Evolutionary conservation across 2,113 vertebrate genomes (phyloP).

Genomic region (Entosphenus tridentatus): DNA sequence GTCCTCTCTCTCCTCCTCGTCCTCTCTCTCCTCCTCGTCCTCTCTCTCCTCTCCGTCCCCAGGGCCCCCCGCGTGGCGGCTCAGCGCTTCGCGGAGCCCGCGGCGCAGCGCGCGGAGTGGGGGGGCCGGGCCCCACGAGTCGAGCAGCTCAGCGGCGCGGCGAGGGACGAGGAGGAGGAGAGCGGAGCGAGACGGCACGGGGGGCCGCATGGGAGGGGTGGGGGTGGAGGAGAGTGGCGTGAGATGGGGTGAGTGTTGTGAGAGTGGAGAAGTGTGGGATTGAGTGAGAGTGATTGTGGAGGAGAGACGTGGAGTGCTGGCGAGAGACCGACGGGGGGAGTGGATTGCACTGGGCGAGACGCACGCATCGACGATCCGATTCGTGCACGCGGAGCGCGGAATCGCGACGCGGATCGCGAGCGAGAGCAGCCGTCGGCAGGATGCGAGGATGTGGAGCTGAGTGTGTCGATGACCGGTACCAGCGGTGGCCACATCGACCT

Average conservation of each 20-base stretch:
- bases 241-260: not conserved
- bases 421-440: too few relatives aligned
- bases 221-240: not conserved
- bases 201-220: not conserved
- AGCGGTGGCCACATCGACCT: too few relatives aligned
- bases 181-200: not conserved
- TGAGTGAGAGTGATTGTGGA: not conserved
- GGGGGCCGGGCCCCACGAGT: conserved; percentile 4
- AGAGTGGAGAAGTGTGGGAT: not conserved
- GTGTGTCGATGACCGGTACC: too few relatives aligned
- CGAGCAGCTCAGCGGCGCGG: not conserved
- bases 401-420: too few relatives aligned
- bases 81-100: too few relatives aligned
- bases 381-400: too few relatives aligned
- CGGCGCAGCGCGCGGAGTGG: not conserved
- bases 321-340: too few relatives aligned
- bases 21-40: conserved; percentile 6
- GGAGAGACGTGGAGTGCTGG: too few relatives aligned
- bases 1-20: too few relatives aligned
- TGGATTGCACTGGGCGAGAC: too few relatives aligned
- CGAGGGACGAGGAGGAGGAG: not conserved
- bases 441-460: too few relatives aligned
- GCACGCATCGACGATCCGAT: too few relatives aligned
- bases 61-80: conserved; percentile 11
- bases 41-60: conserved; percentile 7